These are phyloP conservation scores for Sardina pilchardus DNA, from an alignment of 2,113 vertebrate genomes.

Conservation along the genomic window DNA sequence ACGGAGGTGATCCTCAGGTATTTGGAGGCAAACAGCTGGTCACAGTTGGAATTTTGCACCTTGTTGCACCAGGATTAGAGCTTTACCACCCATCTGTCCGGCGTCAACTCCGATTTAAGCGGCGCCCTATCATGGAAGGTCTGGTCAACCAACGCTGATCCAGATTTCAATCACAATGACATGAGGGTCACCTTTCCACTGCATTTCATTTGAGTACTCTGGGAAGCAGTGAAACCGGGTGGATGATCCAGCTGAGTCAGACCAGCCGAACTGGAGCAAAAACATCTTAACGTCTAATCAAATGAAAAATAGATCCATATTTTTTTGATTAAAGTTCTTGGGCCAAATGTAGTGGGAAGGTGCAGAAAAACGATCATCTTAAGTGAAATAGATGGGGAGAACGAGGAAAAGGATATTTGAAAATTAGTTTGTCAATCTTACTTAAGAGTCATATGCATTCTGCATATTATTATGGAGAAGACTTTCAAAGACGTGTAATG, in stretches of 20 bases:
- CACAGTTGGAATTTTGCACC: slow-evolving; percentile 63
- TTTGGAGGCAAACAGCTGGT: slow-evolving; percentile 59
- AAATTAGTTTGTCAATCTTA: slow-evolving; percentile 20
- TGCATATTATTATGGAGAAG: slow-evolving; percentile 22
- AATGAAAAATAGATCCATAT: background rate
- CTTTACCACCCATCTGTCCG: slow-evolving; percentile 70
- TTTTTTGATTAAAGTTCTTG: background rate
- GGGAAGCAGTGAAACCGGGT: slow-evolving; percentile 40
- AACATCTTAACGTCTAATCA: background rate
- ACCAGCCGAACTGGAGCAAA: background rate
- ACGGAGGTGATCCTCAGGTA: slow-evolving; percentile 47
- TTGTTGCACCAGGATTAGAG: slow-evolving; percentile 70
- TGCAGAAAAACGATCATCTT: background rate
- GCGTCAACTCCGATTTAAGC: slow-evolving; percentile 68
- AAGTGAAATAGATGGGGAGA: slow-evolving; percentile 16
- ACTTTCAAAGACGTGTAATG: slow-evolving; percentile 37
- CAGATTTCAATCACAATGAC: slow-evolving; percentile 55
- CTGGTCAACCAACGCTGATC: slow-evolving; percentile 53
- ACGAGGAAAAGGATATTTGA: background rate
- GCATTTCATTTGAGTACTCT: slow-evolving; percentile 46
- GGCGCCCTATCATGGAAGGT: slow-evolving; percentile 61
- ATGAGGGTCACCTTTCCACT: slow-evolving; percentile 57
- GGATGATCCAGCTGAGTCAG: background rate
- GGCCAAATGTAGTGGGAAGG: background rate
- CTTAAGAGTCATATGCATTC: slow-evolving; percentile 14